phyloP scores from a whole-genome alignment of 1,140 invertebrate species.

The Drosophila yakuba region DNA sequence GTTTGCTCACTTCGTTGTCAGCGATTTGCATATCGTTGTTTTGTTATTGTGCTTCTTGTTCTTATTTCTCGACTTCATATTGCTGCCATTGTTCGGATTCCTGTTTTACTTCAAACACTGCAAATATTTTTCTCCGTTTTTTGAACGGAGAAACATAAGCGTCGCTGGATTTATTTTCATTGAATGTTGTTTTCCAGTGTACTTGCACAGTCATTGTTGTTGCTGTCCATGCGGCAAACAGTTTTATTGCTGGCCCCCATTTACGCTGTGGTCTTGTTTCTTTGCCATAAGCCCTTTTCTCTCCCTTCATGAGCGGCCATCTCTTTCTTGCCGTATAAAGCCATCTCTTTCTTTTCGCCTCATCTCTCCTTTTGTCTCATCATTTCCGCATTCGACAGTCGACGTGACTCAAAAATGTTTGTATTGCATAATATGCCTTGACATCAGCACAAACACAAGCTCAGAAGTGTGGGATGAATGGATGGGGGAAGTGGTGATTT shows the following conservation, averaged over 20 bases:
- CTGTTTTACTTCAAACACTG: conserved; percentile 20
- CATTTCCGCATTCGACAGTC: conserved; percentile 63
- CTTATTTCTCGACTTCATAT: conserved; percentile 32
- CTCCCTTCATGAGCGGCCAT: background rate
- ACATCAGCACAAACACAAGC: conserved; percentile 54
- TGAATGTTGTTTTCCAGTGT: background rate
- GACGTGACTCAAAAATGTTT: conserved; percentile 68
- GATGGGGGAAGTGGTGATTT: background rate
- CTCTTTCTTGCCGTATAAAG: background rate
- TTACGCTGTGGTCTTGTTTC: conserved; percentile 47
- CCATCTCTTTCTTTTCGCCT: background rate
- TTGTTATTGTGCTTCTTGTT: conserved; percentile 41
- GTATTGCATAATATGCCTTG: conserved; percentile 76
- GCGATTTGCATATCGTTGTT: conserved; percentile 63
- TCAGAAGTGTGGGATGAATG: background rate
- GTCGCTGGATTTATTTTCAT: too few relatives aligned
- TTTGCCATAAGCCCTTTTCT: too few relatives aligned
- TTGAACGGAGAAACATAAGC: too few relatives aligned
- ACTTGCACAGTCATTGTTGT: conserved; percentile 6
- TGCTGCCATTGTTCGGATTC: conserved; percentile 41
- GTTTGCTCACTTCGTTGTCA: conserved; percentile 51
- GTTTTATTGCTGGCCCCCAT: conserved; percentile 63
- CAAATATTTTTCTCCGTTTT: too few relatives aligned
- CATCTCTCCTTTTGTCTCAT: conserved; percentile 49
- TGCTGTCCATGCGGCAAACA: conserved; percentile 62